Conservation (phyloP, 92 coral and sea anemone species). For the Porites lobata region DNA sequence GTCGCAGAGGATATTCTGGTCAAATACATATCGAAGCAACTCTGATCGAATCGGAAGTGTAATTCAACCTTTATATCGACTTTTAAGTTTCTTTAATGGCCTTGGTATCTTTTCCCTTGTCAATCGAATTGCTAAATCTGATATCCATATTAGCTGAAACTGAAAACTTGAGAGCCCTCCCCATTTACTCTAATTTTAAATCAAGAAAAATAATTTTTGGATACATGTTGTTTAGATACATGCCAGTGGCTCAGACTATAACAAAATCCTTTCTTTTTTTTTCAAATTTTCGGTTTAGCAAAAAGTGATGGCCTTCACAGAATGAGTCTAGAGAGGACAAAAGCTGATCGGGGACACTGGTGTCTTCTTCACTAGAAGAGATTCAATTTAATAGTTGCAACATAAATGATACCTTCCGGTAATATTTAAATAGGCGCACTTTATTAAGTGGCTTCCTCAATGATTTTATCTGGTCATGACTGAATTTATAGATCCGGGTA, state of each 20-base stretch:
- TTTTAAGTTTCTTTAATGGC: slow-evolving; percentile 39
- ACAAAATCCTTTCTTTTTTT: neutral
- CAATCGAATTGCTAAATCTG: slow-evolving; percentile 37
- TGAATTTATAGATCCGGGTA: neutral
- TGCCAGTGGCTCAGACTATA: no score
- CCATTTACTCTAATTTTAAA: slow-evolving; percentile 15
- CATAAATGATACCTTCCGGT: slow-evolving; percentile 43
- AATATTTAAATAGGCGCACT: slow-evolving; percentile 26
- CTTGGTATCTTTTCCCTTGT: slow-evolving; percentile 50
- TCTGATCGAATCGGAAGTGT: slow-evolving; percentile 46
- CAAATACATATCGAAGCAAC: slow-evolving; percentile 10
- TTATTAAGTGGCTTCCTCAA: slow-evolving; percentile 38
- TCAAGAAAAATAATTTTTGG: neutral
- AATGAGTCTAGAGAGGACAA: neutral
- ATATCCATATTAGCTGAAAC: slow-evolving; percentile 48
- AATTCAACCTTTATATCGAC: slow-evolving; percentile 46
- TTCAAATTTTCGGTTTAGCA: neutral
- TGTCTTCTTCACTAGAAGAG: neutral
- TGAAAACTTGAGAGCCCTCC: slow-evolving; percentile 46
- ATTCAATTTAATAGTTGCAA: slow-evolving; percentile 14
- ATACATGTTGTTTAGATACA: neutral
- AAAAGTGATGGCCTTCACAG: neutral
- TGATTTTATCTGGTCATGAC: slow-evolving; percentile 13
- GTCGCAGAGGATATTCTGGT: slow-evolving; percentile 4
- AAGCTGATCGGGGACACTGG: neutral